A percentile compares a stretch with the other conserved stretches of the same genome.
These are phyloP conservation scores for Hyaena hyaena DNA, from an alignment of 2,113 vertebrate species.

Conservation along the genomic window DNA sequence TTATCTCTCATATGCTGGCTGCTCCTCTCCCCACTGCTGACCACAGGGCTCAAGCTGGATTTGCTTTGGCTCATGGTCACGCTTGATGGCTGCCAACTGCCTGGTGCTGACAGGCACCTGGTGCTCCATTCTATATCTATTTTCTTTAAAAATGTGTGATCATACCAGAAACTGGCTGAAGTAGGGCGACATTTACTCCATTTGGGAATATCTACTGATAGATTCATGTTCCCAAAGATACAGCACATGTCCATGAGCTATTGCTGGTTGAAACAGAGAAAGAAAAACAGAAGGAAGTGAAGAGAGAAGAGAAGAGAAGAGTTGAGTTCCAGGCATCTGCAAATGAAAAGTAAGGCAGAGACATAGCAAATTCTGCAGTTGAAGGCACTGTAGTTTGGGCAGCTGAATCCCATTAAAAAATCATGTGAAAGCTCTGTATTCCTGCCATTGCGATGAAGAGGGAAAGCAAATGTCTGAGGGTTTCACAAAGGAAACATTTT, in stretches of 20 bases:
- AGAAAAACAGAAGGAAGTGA: neutral
- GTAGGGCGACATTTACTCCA: neutral
- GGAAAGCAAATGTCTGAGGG: conserved; percentile 49
- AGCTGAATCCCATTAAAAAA: conserved; percentile 71
- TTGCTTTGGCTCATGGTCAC: neutral
- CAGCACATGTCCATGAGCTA: neutral
- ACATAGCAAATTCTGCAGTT: neutral
- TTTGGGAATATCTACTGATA: neutral
- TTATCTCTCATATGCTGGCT: neutral
- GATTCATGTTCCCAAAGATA: neutral
- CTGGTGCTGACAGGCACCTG: neutral
- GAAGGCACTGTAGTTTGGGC: conserved; percentile 34
- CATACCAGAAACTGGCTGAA: neutral
- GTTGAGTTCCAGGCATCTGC: neutral
- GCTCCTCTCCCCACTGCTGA: neutral
- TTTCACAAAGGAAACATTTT: conserved; percentile 70
- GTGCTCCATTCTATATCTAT: neutral
- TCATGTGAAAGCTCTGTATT: conserved; percentile 59
- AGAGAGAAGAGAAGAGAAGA: neutral
- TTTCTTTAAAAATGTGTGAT: neutral
- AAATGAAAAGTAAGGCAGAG: conserved; percentile 41
- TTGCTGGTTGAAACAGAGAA: neutral
- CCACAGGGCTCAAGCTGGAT: neutral
- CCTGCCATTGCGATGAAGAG: conserved; percentile 44
- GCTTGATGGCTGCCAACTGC: neutral